phyloP scores from a whole-genome alignment of 2,113 vertebrate genomes.

The Acanthochromis polyacanthus region DNA sequence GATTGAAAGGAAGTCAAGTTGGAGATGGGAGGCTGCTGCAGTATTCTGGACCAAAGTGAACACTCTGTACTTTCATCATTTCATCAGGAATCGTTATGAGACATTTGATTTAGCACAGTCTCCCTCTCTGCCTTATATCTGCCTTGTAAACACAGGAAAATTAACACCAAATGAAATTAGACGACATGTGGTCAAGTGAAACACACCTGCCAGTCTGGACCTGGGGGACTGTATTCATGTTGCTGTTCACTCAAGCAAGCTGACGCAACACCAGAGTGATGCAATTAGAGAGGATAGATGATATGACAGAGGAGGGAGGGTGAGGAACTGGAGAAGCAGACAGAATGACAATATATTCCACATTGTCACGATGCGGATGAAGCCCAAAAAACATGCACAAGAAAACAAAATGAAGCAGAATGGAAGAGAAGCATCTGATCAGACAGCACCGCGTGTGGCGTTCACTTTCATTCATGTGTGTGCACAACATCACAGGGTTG shows the following conservation, averaged over 20 bases:
- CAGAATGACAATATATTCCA: neutral
- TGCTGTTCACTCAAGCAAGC: constrained; percentile 31
- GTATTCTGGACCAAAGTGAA: constrained; percentile 1
- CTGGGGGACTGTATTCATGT: constrained; percentile 19
- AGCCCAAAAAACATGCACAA: neutral
- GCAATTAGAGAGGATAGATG: constrained; percentile 35
- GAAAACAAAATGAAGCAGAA: neutral
- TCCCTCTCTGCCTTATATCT: neutral
- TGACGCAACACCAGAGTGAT: constrained; percentile 48
- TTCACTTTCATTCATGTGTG: neutral
- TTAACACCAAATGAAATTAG: neutral
- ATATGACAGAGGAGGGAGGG: neutral
- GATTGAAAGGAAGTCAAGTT: neutral
- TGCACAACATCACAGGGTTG: constrained; percentile 15
- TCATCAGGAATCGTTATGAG: constrained; percentile 13
- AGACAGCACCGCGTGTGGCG: too few relatives aligned
- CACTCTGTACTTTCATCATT: constrained; percentile 33
- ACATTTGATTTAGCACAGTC: neutral
- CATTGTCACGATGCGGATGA: too few relatives aligned
- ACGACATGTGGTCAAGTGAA: constrained; percentile 31
- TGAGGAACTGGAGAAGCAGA: constrained; percentile 1
- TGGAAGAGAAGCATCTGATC: neutral
- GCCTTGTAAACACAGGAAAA: neutral
- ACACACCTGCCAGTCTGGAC: constrained; percentile 39
- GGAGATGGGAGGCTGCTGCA: neutral